Evolutionary conservation across 2,797 vertebrate species (phyloP), one percentile per base, ranked within the genome.

Genomic region (Acanthurus leucopareius): DNA sequence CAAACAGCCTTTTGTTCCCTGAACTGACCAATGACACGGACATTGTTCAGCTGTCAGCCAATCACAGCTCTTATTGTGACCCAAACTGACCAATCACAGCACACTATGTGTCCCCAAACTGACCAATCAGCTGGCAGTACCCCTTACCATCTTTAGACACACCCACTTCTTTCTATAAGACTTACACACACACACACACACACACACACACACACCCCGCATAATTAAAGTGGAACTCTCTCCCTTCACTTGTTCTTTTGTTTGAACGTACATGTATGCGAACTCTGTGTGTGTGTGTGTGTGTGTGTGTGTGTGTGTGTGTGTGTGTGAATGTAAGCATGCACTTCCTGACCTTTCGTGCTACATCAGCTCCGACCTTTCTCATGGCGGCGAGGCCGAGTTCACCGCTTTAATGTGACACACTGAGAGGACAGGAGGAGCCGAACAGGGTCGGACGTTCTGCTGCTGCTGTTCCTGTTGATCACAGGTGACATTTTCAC

Each of bases 1-100:
- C 87, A 71, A 49, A 81, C 53, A 38, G 61, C n/a, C 79, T 73
- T 88, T 84, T 90, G 83, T 89, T 77, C 49, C 60, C 58, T 64
- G 7, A 72, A 47, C 32, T 20, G 69, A 73, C 79, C 85, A 79
- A 87, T 86, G 76, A 82, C 77, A 65, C 6, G 4, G 5, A 76
- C 8, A 38, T 78, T 88, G 81, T 85, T 42, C 15, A 2, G 4
- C 71, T 52, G 61, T 65, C 78, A 48, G 52, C 87, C 89, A 88
- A 87, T 86, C 76, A 64, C 28, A 3, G 57, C 56, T 69, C 28
- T 69, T 84, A 80, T 85, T 87, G 65, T 89, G 80, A 47, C 2
- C 3, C 67, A 75, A 85, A 85, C 5, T 35, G 14, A 49, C 88
- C 88, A 92, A 83, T 87, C 71, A 28, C 71, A 61, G 73, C 22